These are phyloP conservation scores for Varanus salvator DNA, from an alignment of 2,113 vertebrate species.

Conservation along the genomic window DNA sequence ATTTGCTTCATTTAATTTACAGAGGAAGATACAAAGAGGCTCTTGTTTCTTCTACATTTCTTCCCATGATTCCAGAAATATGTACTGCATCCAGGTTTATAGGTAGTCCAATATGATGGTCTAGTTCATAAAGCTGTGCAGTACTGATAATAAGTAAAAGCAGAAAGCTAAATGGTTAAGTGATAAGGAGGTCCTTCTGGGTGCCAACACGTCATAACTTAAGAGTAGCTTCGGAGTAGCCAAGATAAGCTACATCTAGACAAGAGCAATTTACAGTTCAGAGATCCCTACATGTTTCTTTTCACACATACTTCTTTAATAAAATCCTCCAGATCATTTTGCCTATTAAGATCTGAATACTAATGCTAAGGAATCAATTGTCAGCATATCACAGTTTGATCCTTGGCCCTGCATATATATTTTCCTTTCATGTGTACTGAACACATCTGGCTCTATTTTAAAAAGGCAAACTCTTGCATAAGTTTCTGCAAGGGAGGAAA, in stretches of 20 bases:
- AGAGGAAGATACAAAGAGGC: neutral
- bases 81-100: neutral
- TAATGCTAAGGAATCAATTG: conserved; percentile 19
- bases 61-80: neutral
- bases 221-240: conserved; percentile 26
- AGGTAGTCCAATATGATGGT: neutral
- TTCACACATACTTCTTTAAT: conserved; percentile 29
- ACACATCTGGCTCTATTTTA: neutral
- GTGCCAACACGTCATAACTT: conserved; percentile 26
- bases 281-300: conserved; percentile 21
- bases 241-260: conserved; percentile 18
- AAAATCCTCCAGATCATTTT: conserved; percentile 31
- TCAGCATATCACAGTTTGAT: neutral
- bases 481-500: conserved; percentile 23
- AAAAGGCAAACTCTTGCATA: neutral
- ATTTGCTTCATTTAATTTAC: conserved; percentile 25
- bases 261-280: conserved; percentile 35
- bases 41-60: neutral
- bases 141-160: conserved; percentile 31
- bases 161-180: neutral
- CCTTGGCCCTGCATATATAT: neutral
- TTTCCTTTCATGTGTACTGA: neutral
- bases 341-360: conserved; percentile 33
- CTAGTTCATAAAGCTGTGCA: neutral
- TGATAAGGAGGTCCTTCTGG: conserved; percentile 31